Evolutionary conservation across 2,797 vertebrate genomes (phyloP).

Genomic region (Macroramphosus scolopax): DNA sequence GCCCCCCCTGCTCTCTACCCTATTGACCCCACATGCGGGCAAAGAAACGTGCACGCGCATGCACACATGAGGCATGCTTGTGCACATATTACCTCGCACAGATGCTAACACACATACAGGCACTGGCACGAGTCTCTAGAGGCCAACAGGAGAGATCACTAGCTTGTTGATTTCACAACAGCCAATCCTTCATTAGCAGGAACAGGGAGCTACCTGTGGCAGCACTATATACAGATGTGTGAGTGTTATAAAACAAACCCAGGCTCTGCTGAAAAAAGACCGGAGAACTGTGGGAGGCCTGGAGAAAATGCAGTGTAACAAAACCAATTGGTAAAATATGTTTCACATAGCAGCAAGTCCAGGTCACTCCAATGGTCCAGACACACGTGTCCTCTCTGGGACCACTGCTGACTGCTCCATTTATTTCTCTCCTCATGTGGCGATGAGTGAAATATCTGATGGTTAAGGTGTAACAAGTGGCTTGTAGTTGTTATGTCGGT

Average conservation of each 20-base stretch:
- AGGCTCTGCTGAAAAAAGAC: constrained; percentile 1
- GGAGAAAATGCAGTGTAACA: background rate
- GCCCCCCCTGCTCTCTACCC: constrained; percentile 51
- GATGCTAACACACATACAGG: constrained; percentile 7
- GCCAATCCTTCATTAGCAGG: constrained; percentile 29
- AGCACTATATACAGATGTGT: too few species aligned
- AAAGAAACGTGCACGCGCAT: constrained; percentile 18
- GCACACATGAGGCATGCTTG: constrained; percentile 11
- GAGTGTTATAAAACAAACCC: constrained; percentile 4
- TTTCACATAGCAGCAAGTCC: background rate
- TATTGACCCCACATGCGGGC: constrained; percentile 54
- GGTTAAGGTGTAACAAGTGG: background rate
- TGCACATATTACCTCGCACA: constrained; percentile 8
- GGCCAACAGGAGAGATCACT: constrained; percentile 40
- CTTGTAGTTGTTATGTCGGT: constrained; percentile 1
- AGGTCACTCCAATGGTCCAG: background rate
- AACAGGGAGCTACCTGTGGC: constrained; percentile 29
- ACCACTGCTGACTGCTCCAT: constrained; percentile 18
- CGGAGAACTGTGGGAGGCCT: too few species aligned
- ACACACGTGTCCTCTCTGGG: constrained; percentile 6
- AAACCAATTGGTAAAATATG: too few species aligned
- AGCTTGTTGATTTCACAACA: constrained; percentile 50
- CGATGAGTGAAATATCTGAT: constrained; percentile 13
- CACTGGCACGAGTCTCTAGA: constrained; percentile 31
- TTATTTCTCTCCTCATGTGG: constrained; percentile 12